Evolutionary conservation across 2,113 vertebrate genomes (phyloP).

Genomic region (Athene noctua): DNA sequence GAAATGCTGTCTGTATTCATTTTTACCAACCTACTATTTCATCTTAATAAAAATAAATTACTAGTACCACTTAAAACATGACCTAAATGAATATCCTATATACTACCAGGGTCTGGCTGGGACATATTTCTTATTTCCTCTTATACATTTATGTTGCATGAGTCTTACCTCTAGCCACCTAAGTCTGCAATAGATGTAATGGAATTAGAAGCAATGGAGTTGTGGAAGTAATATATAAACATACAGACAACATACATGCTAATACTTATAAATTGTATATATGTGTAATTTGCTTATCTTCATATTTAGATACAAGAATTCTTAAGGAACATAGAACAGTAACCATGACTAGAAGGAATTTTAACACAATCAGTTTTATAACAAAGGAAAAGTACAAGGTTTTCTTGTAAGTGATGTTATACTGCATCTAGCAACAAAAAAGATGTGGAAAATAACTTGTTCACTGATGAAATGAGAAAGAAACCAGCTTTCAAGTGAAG

Average conservation of each 20-base stretch:
- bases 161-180: background rate
- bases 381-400: accelerated
- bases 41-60: background rate
- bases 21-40: background rate
- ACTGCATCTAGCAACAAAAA: background rate
- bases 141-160: background rate
- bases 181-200: background rate
- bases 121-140: background rate
- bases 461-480: background rate
- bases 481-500: background rate
- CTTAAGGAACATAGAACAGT: background rate
- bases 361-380: background rate
- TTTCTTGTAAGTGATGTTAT: background rate
- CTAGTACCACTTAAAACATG: background rate
- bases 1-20: background rate
- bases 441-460: background rate
- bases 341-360: background rate
- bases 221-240: background rate
- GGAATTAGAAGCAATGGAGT: background rate
- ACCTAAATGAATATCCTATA: background rate
- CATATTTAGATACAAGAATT: background rate
- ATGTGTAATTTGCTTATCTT: background rate
- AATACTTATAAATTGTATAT: background rate
- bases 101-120: background rate
- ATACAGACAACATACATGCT: background rate